Evolutionary conservation across 2,797 vertebrate genomes (phyloP).

Genomic region (Pitangus sulphuratus): DNA sequence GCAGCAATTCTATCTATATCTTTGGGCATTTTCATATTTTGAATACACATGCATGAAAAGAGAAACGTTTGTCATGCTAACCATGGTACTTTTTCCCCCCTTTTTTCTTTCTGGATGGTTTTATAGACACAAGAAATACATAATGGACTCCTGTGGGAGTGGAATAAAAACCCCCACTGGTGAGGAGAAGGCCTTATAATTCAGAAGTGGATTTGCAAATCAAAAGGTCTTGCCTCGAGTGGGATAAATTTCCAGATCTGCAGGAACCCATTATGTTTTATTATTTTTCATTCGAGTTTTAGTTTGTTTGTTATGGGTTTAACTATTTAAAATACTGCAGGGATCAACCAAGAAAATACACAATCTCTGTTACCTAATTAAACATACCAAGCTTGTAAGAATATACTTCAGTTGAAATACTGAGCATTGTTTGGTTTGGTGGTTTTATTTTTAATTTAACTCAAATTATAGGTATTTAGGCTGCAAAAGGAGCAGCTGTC

Average conservation of each 20-base stretch:
- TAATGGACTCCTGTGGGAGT: constrained; percentile 71
- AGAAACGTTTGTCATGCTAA: constrained; percentile 69
- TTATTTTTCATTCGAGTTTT: constrained; percentile 67
- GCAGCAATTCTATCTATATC: constrained; percentile 24
- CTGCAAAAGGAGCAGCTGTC: neutral
- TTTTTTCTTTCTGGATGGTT: constrained; percentile 66
- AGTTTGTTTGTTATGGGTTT: constrained; percentile 69
- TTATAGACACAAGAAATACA: constrained; percentile 72
- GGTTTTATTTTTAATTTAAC: neutral
- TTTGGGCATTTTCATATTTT: constrained; percentile 48
- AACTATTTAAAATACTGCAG: constrained; percentile 69
- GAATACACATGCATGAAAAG: constrained; percentile 52
- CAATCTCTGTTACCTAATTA: constrained; percentile 49
- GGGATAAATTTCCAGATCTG: constrained; percentile 70
- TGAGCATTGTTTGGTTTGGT: neutral
- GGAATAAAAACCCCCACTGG: constrained; percentile 51
- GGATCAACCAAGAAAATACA: constrained; percentile 62
- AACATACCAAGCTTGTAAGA: constrained; percentile 34
- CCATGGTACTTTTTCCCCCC: constrained; percentile 62
- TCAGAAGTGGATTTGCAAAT: constrained; percentile 77
- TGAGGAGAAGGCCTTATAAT: constrained; percentile 71
- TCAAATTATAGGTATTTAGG: constrained; percentile 6
- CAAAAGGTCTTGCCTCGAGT: constrained; percentile 71
- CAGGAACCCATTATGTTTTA: constrained; percentile 65
- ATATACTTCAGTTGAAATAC: neutral